Conservation (phyloP, 2,113 vertebrate species). For the Psittacus erithacus region DNA sequence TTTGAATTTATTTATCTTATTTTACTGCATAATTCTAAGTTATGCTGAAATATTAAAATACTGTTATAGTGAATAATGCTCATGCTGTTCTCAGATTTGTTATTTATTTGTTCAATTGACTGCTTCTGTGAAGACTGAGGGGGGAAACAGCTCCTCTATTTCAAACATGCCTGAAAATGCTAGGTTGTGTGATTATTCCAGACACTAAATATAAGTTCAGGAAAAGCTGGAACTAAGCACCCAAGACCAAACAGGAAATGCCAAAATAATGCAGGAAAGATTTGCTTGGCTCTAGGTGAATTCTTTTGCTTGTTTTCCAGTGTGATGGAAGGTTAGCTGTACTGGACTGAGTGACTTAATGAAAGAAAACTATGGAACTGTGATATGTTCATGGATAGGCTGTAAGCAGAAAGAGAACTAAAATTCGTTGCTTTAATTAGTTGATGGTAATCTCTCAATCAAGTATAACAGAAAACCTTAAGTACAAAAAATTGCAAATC, state of each 20-base stretch:
- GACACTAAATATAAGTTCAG: background rate
- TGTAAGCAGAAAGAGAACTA: background rate
- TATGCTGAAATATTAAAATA: background rate
- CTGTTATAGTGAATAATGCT: background rate
- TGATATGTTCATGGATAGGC: background rate
- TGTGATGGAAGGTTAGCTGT: background rate
- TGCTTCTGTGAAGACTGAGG: background rate
- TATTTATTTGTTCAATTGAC: background rate
- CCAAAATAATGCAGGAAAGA: background rate
- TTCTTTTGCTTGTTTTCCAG: background rate
- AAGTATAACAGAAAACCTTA: background rate
- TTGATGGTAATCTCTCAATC: background rate
- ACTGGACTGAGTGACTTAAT: background rate
- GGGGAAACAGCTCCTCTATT: background rate
- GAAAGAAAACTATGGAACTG: background rate
- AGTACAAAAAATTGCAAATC: background rate
- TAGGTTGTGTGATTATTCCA: background rate
- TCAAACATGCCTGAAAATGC: background rate
- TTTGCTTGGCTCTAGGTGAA: background rate
- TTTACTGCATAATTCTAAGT: background rate
- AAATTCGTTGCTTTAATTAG: background rate
- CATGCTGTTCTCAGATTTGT: background rate
- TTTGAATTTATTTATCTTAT: background rate
- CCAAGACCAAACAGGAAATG: background rate
- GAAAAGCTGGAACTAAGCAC: background rate